These are phyloP conservation scores for Peucedramus taeniatus DNA, from an alignment of 2,113 vertebrate genomes.

Conservation along the genomic window DNA sequence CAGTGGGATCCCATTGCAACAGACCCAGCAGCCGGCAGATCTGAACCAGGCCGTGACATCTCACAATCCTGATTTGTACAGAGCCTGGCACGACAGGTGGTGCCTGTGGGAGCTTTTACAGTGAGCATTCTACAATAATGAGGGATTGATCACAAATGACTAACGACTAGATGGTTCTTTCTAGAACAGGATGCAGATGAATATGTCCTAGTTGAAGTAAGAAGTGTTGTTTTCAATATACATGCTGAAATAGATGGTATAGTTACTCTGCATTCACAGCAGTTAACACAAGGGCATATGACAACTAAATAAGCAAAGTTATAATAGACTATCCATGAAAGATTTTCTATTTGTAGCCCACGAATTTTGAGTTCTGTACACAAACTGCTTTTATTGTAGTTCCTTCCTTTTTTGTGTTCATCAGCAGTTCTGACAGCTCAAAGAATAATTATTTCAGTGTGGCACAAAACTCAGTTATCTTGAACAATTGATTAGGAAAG, in stretches of 20 bases:
- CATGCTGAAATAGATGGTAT: not conserved
- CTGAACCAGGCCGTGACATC: not conserved
- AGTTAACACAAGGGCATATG: not conserved
- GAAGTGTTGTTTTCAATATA: not conserved
- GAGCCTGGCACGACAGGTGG: not conserved
- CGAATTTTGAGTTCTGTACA: not conserved
- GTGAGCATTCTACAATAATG: not conserved
- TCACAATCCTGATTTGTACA: not conserved
- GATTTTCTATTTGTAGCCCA: not conserved
- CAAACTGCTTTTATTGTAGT: not conserved
- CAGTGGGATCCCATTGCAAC: not conserved
- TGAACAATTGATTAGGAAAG: conserved; percentile 7
- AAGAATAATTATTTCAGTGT: not conserved
- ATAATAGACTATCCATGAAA: not conserved
- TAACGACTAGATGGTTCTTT: not conserved
- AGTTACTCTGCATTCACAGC: not conserved
- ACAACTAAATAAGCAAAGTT: not conserved
- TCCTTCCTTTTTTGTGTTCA: not conserved
- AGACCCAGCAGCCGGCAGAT: not conserved
- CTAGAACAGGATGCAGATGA: not conserved
- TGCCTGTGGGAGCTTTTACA: not conserved
- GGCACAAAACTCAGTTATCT: not conserved
- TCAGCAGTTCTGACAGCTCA: not conserved
- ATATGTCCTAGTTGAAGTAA: not conserved
- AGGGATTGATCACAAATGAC: not conserved